Evolutionary conservation across 2,888 invertebrate species (phyloP), one percentile per base, ranked within the genome.

Genomic region (Chymomyza procnemis): DNA sequence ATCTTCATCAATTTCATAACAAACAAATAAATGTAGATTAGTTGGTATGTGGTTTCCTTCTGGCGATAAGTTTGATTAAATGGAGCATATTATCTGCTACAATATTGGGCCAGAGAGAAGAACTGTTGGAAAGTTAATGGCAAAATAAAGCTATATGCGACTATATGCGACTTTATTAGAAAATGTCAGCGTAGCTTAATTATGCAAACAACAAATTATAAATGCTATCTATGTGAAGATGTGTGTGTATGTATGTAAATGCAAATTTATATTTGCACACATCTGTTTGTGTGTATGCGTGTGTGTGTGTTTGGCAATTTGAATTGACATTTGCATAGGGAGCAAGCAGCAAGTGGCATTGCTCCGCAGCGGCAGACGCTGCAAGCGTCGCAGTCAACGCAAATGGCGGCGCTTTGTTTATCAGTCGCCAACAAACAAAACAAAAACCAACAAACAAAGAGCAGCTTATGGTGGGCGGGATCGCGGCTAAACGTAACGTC

Each of bases 131-230:
- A 26, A 41, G 34, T 12, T 41, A 41, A 12, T 41, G 9, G 12
- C 3, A 41, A 5, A 41, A 3, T 12, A 41, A 41, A 41, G n/a
- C n/a, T n/a, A n/a, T n/a, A n/a, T n/a, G n/a, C 12, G 2, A 41
- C 34, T 41, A 1, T 41, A 12, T 12, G 9, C 12, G 34, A n/a
- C n/a, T 41, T 3, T 41, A 12, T 41, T 9, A 4, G 34, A 41
- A 41, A 41, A 41, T 41, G 34, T 41, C 12, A 12, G 34, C 9
- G 34, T 0, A 41, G 34, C 34, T 41, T 14, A 41, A 41, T 12
- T 41, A 41, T 41, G 34, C 34, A 12, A 61, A 73, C 73, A 46
- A 30, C 74, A 61, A 65, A 71, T 74, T 71, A 71, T 19, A 64
- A 21, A 16, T 58, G 34, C 41, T 58, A 41, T 58, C 34, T 58